Conservation (phyloP, 2,113 vertebrate genomes). For the Myanophis thanlyinensis region DNA sequence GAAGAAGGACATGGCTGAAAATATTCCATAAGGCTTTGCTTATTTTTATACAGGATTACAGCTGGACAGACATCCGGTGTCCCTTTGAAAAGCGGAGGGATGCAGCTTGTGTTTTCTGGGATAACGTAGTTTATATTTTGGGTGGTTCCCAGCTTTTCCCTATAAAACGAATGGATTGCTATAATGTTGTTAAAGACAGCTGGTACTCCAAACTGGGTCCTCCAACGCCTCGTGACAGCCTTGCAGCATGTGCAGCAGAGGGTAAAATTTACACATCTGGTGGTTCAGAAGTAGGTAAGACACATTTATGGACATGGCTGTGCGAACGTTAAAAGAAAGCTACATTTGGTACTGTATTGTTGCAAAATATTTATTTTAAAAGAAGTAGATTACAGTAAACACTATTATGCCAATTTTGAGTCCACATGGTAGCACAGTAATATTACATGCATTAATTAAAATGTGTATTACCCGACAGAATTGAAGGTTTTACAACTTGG, state of each 20-base stretch:
- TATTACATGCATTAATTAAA: neutral
- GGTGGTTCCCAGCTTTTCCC: constrained; percentile 97
- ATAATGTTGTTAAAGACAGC: constrained; percentile 98
- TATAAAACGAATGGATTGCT: constrained; percentile 99
- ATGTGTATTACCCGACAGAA: neutral
- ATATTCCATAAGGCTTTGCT: constrained; percentile 50
- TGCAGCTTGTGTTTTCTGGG: constrained; percentile 94
- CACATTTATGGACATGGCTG: neutral
- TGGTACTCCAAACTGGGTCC: constrained; percentile 99
- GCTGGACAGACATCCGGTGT: constrained; percentile 96
- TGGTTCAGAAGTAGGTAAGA: constrained; percentile 97
- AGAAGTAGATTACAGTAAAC: neutral
- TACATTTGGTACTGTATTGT: neutral
- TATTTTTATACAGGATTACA: constrained; percentile 84
- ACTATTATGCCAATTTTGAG: neutral
- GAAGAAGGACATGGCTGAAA: constrained; percentile 54
- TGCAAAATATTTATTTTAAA: neutral
- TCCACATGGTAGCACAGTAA: neutral
- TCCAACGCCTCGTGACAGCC: constrained; percentile 91
- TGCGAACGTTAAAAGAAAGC: neutral
- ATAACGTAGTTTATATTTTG: constrained; percentile 98
- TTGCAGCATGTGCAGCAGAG: constrained; percentile 92
- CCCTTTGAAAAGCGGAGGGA: constrained; percentile 97
- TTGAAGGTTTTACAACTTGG: neutral
- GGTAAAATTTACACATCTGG: constrained; percentile 98